A percentile compares a stretch with the other conserved stretches of the same genome.
Conservation (phyloP, 2,888 invertebrate species). For the Pseudoips prasinana region DNA sequence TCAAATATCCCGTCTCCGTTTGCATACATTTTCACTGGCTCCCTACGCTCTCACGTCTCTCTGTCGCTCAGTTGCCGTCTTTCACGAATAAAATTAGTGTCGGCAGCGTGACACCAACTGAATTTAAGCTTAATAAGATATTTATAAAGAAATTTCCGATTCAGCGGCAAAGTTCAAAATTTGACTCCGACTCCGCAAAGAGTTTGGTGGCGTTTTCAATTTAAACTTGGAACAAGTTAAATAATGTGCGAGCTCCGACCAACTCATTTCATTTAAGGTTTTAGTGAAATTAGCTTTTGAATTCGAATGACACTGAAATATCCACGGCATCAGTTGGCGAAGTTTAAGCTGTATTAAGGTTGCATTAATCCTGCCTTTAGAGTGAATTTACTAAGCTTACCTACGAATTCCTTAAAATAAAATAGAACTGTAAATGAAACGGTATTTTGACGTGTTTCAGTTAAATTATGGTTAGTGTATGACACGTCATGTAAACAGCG, state of each 20-base stretch:
- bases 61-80: constrained; percentile 63
- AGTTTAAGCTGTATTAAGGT: constrained; percentile 47
- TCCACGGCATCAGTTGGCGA: constrained; percentile 52
- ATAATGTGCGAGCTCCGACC: constrained; percentile 78
- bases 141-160: constrained; percentile 82
- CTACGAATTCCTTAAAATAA: no score
- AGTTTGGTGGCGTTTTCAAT: constrained; percentile 80
- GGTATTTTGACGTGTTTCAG: no score
- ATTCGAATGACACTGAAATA: constrained; percentile 72
- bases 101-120: constrained; percentile 81
- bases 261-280: constrained; percentile 80
- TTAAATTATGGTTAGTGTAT: no score
- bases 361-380: constrained; percentile 50
- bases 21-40: constrained; percentile 76
- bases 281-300: constrained; percentile 81
- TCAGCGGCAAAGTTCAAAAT: constrained; percentile 81
- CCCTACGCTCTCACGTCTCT: constrained; percentile 40
- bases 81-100: constrained; percentile 80
- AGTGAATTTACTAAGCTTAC: neutral
- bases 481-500: no score
- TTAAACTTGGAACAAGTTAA: constrained; percentile 81
- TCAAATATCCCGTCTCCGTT: constrained; percentile 78
- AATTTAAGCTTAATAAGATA: constrained; percentile 81
- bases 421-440: no score
- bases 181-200: constrained; percentile 76